phyloP scores from a whole-genome alignment of 2,888 invertebrate genomes.

The Dorcus hopei region DNA sequence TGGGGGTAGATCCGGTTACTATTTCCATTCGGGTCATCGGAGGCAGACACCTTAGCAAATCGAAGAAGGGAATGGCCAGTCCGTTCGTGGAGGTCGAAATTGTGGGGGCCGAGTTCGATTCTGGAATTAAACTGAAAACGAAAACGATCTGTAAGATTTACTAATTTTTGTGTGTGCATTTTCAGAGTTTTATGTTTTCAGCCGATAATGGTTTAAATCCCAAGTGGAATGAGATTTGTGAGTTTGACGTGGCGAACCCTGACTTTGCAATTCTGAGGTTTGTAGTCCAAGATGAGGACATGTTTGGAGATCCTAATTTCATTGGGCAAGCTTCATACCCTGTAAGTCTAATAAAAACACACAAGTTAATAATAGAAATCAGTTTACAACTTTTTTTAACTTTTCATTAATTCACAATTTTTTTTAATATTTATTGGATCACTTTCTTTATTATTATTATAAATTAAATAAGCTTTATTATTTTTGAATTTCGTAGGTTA shows the following conservation, averaged over 20 bases:
- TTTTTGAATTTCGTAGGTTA: conserved; percentile 51
- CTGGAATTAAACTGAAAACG: conserved; percentile 78
- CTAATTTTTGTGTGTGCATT: background rate
- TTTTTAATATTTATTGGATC: no score
- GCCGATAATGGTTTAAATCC: conserved; percentile 94
- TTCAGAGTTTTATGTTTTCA: conserved; percentile 42
- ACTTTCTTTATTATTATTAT: no score
- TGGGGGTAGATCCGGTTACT: conserved; percentile 59
- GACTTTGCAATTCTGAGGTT: conserved; percentile 82
- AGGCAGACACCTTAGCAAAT: conserved; percentile 83
- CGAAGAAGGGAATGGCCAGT: conserved; percentile 79
- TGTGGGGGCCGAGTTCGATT: conserved; percentile 83
- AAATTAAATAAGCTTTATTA: background rate
- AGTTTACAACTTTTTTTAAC: no score
- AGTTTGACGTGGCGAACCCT: conserved; percentile 79
- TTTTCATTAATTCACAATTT: no score
- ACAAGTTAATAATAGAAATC: background rate
- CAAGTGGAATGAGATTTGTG: conserved; percentile 84
- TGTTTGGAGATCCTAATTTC: conserved; percentile 95
- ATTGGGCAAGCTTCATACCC: conserved; percentile 95
- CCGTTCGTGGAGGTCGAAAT: conserved; percentile 92
- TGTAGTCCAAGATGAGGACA: conserved; percentile 91
- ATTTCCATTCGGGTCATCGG: conserved; percentile 78
- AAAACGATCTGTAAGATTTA: conserved; percentile 71
- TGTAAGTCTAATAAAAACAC: conserved; percentile 47